Evolutionary conservation across 2,797 vertebrate genomes (phyloP).

Genomic region (Chelmon rostratus): DNA sequence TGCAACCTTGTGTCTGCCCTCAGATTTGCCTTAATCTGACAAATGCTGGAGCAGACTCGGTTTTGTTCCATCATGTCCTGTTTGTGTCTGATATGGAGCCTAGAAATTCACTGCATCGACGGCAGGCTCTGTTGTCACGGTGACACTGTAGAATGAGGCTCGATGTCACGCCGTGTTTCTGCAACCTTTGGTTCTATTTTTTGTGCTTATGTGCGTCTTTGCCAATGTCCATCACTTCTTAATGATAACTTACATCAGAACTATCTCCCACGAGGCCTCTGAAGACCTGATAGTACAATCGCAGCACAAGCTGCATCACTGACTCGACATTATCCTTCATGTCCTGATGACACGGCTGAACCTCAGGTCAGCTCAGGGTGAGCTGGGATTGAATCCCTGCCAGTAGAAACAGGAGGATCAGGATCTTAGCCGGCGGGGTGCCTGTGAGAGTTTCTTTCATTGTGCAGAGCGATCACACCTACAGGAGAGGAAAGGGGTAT

Average conservation of each 20-base stretch:
- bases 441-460: slow-evolving; percentile 28
- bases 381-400: slow-evolving; percentile 14
- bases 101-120: not conserved
- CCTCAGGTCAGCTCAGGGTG: slow-evolving; percentile 27
- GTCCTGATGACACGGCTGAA: slow-evolving; percentile 26
- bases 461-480: slow-evolving; percentile 38
- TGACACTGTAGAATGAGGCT: slow-evolving; percentile 21
- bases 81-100: slow-evolving; percentile 23
- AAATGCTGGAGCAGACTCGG: slow-evolving; percentile 13
- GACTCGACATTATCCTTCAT: slow-evolving; percentile 31
- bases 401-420: slow-evolving; percentile 38
- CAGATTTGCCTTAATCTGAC: slow-evolving; percentile 37
- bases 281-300: slow-evolving; percentile 1
- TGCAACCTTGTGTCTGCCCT: slow-evolving; percentile 29
- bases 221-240: not conserved
- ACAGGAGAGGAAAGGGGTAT: slow-evolving; percentile 39
- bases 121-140: slow-evolving; percentile 9
- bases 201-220: not conserved
- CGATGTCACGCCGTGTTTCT: not conserved
- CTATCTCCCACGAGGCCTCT: slow-evolving; percentile 7
- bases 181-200: not conserved
- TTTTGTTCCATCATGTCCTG: not conserved
- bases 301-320: not conserved
- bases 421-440: slow-evolving; percentile 21
- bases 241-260: not conserved